Evolutionary conservation across 2,797 vertebrate species (phyloP), one percentile per base, ranked within the genome.

Genomic region (Micropoecilia bifurca): DNA sequence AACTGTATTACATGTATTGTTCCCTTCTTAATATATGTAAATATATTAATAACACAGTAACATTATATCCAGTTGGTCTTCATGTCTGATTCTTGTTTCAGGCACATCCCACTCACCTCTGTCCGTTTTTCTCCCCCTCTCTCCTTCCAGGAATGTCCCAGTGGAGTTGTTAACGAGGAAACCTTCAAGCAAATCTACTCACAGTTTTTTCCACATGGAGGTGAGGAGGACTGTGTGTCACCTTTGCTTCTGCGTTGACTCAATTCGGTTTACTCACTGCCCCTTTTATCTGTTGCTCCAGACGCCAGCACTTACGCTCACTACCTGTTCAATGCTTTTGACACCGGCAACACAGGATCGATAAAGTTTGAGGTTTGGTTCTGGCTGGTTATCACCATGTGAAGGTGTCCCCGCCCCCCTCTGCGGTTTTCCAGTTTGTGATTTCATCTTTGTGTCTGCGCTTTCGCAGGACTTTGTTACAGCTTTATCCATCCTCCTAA

Each of bases 111-210:
- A n/a, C 6, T 83, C 47, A 45, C 66, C 74, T n/a, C 20, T 68
- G 46, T 41, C 53, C 8, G n/a, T 78, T 71, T 83, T 71, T 74
- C 20, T 77, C 46, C 30, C 28, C 43, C 22, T 50, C 12, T 80
- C 1, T 87, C 39, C 77, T 74, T 88, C 69, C 83, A 99, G 98
- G 98, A 99, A 91, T 99, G 98, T 89, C 98, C 98, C 83, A 98
- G 97, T 53, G 98, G 98, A 1, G 92, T 97, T 55, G 98, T 99
- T 85, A 99, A 97, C 53, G 98, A 99, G 90, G 98, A 99, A 28
- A 99, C 97, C 0, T 99, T 99, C 94, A 99, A 99, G 91, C 97
- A 98, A 89, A 99, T 99, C 90, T 99, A 99, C 81, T 97, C 98
- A 43, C 97, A 99, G 93, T 99, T 99, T 91, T 99, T 99, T 88